phyloP scores from a whole-genome alignment of 2,113 vertebrate genomes.

The Lutjanus erythropterus region DNA sequence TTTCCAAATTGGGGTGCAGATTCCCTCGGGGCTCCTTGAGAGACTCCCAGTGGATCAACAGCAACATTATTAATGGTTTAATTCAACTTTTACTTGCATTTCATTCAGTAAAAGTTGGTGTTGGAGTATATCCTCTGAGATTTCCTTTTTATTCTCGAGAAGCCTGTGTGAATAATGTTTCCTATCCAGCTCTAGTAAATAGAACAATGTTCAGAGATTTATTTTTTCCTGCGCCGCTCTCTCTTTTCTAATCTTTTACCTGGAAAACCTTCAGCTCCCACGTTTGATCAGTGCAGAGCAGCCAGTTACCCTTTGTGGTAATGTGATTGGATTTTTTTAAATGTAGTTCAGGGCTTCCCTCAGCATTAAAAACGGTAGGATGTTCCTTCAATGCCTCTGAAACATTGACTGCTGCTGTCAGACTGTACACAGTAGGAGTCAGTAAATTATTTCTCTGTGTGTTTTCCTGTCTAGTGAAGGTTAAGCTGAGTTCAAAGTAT shows the following conservation, averaged over 20 bases:
- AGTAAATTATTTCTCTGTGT: neutral
- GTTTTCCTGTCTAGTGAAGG: neutral
- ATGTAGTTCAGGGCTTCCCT: neutral
- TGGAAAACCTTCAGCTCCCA: neutral
- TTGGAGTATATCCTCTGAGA: neutral
- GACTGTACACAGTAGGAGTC: neutral
- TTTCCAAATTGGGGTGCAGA: neutral
- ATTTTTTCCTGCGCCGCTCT: neutral
- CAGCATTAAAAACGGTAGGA: neutral
- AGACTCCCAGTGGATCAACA: neutral
- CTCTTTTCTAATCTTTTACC: neutral
- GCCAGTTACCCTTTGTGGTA: neutral
- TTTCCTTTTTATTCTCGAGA: neutral
- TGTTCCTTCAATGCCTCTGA: conserved; percentile 4
- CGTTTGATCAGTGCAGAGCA: neutral
- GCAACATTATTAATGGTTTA: neutral
- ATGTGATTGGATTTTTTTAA: conserved; percentile 20
- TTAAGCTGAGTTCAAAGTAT: neutral
- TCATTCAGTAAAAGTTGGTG: neutral
- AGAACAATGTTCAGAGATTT: neutral
- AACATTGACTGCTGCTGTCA: conserved; percentile 14
- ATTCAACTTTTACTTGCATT: neutral
- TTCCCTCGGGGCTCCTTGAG: neutral
- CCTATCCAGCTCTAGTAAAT: neutral
- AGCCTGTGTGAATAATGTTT: neutral